Evolutionary conservation across 2,888 invertebrate genomes (phyloP), one percentile per base, ranked within the genome.

Genomic region (Eupithecia abbreviata): DNA sequence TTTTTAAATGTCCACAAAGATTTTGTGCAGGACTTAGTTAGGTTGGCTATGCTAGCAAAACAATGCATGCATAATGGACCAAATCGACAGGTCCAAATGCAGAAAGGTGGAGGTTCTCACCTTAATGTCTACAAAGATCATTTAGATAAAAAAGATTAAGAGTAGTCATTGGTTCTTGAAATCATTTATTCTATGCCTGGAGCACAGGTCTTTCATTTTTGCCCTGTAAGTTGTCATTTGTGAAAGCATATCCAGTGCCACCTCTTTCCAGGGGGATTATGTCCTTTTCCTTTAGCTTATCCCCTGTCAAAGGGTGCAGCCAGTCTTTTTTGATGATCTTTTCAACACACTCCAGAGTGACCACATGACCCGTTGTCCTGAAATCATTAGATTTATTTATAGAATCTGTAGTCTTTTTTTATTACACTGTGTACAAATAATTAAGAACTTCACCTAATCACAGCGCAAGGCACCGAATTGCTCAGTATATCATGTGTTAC

Each of bases 281-380:
- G 88, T 99, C 99, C 84, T 97, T 97, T 80, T 99, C 98, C 72
- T 96, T 97, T 7, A 99, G 89, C 89, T 97, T 97, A 78, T 98
- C 96, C 74, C 97, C 97, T 72, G 98, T 99, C 42, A 99, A 95
- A 0, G 99, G 99, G 94, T 99, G 99, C 42, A 98, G 95, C 99
- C 98, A 98, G 90, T 99, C 99, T 86, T 98, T 99, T 86, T 98
- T 98, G 74, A 99, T 98, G 18, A 99, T 96, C 89, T 98, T 99
- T 85, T 99, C 99, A 5, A 99, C 97, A 93, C 99, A 99, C 89
- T 99, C 99, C 96, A 98, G 96, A 0, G 99, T 99, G 3, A 99
- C 97, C 7, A 99, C 98, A 94, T 98, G 97, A 3, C 99, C 99
- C 0, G 99, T 99, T 88, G 84, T 96, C 92, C 89, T 91, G 87